phyloP scores from a whole-genome alignment of 2,113 vertebrate species.

The Paedocypris sp. region DNA sequence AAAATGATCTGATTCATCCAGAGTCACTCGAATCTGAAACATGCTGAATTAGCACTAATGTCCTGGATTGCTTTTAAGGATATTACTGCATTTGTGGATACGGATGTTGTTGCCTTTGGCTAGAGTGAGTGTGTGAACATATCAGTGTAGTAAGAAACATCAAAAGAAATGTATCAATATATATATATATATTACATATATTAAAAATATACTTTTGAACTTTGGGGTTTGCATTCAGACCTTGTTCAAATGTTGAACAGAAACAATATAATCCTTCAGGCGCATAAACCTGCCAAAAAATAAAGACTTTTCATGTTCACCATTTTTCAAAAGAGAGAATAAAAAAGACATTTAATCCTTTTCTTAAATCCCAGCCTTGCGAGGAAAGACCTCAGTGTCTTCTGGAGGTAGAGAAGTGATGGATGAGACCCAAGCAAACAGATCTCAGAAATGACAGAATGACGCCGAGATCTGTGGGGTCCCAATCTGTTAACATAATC shows the following conservation, averaged over 20 bases:
- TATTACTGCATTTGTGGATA: no score
- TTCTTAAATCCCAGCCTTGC: neutral
- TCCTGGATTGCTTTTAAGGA: neutral
- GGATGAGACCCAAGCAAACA: neutral
- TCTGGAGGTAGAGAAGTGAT: conserved; percentile 18
- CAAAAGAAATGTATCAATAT: no score
- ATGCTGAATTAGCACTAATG: neutral
- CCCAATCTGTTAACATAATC: conserved; percentile 60
- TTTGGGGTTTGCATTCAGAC: no score
- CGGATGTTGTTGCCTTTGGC: no score
- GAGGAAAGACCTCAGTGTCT: neutral
- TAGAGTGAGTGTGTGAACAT: no score
- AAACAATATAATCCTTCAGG: neutral
- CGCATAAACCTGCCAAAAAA: neutral
- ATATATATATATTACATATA: no score
- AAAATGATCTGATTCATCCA: neutral
- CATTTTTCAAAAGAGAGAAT: neutral
- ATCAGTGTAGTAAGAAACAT: no score
- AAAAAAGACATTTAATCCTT: neutral
- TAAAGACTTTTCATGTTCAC: neutral
- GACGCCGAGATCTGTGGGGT: conserved; percentile 42
- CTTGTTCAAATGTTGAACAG: neutral
- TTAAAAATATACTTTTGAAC: no score
- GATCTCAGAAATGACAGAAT: conserved; percentile 30
- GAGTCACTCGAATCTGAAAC: neutral